A percentile compares a stretch with the other conserved stretches of the same genome.
These are phyloP conservation scores for Tryphoninae sp. DNA, from an alignment of 2,888 invertebrate genomes.

Conservation along the genomic window DNA sequence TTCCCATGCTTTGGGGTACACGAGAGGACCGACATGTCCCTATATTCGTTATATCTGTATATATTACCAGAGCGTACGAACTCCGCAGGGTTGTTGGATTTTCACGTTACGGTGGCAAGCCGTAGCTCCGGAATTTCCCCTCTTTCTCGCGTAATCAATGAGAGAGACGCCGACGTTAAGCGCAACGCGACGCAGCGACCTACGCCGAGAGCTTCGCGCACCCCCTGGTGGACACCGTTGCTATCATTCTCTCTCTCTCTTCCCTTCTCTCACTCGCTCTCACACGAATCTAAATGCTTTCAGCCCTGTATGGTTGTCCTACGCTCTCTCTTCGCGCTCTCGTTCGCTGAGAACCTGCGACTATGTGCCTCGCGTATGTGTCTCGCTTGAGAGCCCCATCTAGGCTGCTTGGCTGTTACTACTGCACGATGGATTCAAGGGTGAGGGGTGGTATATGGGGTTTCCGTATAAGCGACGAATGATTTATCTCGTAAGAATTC, in stretches of 20 bases:
- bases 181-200: slow-evolving; percentile 59
- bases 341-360: neutral
- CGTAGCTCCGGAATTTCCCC: slow-evolving; percentile 75
- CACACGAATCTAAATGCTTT: neutral
- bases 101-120: slow-evolving; percentile 61
- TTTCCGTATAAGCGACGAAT: slow-evolving; percentile 28
- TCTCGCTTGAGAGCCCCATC: slow-evolving; percentile 5
- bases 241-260: slow-evolving; percentile 23
- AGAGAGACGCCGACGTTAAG: slow-evolving; percentile 59
- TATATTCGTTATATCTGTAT: slow-evolving; percentile 2
- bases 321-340: slow-evolving; percentile 15
- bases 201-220: slow-evolving; percentile 57
- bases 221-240: slow-evolving; percentile 59
- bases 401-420: neutral
- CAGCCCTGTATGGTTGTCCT: neutral
- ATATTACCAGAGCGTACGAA: slow-evolving; percentile 19
- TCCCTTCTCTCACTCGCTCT: neutral
- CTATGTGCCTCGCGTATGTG: neutral
- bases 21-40: neutral
- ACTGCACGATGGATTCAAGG: neutral
- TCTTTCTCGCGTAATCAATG: slow-evolving; percentile 81
- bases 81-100: slow-evolving; percentile 50
- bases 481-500: slow-evolving; percentile 22
- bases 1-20: slow-evolving; percentile 67
- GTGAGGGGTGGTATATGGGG: slow-evolving; percentile 6